These are phyloP conservation scores for Drosophila mayri DNA, from an alignment of 1,140 invertebrate species.

Conservation along the genomic window DNA sequence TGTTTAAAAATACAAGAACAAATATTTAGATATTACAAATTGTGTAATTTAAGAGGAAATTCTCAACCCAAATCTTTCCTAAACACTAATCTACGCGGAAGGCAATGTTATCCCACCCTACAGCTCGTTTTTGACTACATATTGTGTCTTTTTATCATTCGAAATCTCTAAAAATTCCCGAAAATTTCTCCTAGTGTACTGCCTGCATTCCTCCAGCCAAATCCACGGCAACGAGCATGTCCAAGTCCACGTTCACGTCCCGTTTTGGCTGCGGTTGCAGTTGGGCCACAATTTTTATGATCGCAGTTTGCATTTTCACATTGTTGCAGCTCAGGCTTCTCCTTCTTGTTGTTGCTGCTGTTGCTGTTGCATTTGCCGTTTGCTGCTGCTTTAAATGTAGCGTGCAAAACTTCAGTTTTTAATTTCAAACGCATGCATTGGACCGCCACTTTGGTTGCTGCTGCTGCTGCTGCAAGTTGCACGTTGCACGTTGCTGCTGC, in stretches of 20 bases:
- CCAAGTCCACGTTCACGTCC: slow-evolving; percentile 61
- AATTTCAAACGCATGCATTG: slow-evolving; percentile 80
- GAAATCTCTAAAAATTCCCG: background rate
- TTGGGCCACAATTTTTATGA: slow-evolving; percentile 80
- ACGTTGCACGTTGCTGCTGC: slow-evolving; percentile 12
- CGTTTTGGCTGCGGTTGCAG: slow-evolving; percentile 57
- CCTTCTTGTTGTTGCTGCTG: slow-evolving; percentile 10
- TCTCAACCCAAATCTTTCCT: no score
- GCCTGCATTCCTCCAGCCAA: slow-evolving; percentile 44
- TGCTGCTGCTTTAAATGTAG: slow-evolving; percentile 79
- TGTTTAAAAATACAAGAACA: no score
- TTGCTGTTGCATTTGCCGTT: slow-evolving; percentile 50
- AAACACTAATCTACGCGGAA: no score
- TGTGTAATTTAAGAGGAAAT: no score
- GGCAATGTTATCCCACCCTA: no score
- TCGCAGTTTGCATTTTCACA: slow-evolving; percentile 72
- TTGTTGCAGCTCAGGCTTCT: slow-evolving; percentile 58
- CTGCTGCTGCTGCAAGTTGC: slow-evolving; percentile 12
- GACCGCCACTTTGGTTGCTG: slow-evolving; percentile 59
- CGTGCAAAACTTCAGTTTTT: slow-evolving; percentile 81
- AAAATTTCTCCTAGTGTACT: slow-evolving; percentile 3
- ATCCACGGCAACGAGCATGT: slow-evolving; percentile 51
- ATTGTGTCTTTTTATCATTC: background rate
- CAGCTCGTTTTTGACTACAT: no score
- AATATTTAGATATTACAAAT: no score